A percentile compares a stretch with the other conserved stretches of the same genome.
phyloP scores from a whole-genome alignment of 64 coral and sea anemone genomes.

The Pachyseris speciosa region DNA sequence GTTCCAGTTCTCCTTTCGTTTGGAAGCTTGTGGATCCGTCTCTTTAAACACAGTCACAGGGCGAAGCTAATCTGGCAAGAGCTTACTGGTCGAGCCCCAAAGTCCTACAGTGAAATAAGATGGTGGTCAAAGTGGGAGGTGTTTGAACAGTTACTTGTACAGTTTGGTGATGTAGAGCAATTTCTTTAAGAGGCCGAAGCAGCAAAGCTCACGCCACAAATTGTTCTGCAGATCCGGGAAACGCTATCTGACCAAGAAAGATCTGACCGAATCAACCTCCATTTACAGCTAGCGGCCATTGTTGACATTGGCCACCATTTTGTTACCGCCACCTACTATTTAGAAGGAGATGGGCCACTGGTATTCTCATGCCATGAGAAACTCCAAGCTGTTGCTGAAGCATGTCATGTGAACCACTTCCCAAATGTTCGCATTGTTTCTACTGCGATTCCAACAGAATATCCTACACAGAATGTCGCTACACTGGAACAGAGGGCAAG shows the following conservation, averaged over 20 bases:
- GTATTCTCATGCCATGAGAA: constrained; percentile 52
- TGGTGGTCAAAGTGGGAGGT: constrained; percentile 42
- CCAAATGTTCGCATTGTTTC: constrained; percentile 4
- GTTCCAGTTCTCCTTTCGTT: too few species aligned
- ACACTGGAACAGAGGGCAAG: too few species aligned
- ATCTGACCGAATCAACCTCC: constrained; percentile 13
- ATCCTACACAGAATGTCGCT: constrained; percentile 23
- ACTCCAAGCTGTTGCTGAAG: constrained; percentile 18
- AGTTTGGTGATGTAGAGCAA: neutral
- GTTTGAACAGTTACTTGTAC: neutral
- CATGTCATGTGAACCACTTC: constrained; percentile 24
- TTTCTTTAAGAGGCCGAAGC: neutral
- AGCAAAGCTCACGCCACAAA: too few species aligned
- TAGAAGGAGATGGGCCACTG: too few species aligned
- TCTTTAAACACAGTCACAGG: constrained; percentile 1
- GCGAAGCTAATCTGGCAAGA: too few species aligned
- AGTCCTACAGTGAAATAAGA: neutral
- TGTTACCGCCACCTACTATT: too few species aligned
- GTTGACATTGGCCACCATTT: too few species aligned
- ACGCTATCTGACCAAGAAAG: neutral
- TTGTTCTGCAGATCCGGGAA: neutral
- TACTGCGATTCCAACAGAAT: constrained; percentile 11
- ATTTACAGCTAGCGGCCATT: constrained; percentile 33
- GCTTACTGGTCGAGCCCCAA: neutral
- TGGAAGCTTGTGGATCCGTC: too few species aligned